Evolutionary conservation across 2,888 invertebrate genomes (phyloP), one percentile per base, ranked within the genome.

Genomic region (Apantesis nais): DNA sequence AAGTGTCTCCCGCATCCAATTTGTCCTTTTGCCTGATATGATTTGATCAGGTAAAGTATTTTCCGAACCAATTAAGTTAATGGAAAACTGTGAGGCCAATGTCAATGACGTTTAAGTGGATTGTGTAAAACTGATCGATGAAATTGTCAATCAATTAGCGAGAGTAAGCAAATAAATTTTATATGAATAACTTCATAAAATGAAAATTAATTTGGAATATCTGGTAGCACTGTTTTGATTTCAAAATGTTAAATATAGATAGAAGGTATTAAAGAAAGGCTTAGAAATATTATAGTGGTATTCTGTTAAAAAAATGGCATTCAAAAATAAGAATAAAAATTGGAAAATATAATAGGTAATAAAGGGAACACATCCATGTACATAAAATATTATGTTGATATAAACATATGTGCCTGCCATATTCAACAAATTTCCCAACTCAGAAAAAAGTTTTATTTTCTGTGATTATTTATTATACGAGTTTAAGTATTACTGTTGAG

Each of bases 21-120:
- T 92, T 91, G 91, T 93, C 90, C 86, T 88, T 90, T 89, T 89
- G 88, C 86, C 84, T 85, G 90, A 90, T 93, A 93, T 92, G 90
- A 92, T 93, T 92, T 92, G 84, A 88, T 85, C 81, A 83, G 80
- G 84, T 81, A 81, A 90, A 91, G 92, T 90, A 92, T 85, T 90
- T 87, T 85, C 78, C 80, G 83, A 86, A 70, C 86, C 89, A 91
- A 92, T 92, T 90, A 90, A 82, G 84, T 78, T 91, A 82, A 82
- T 82, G 83, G 77, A 83, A 82, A 82, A 74, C 76, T 78, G 82
- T 78, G 66, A 74, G 72, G 66, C 71, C 80, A 79, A 76, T 81
- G 78, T 69, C 67, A 67, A 60, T 70, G 67, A 65, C 52, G 66
- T 63, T 55, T 70, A 74, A 81, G 81, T 75, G 83, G 77, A 71